Evolutionary conservation across 2,113 vertebrate species (phyloP).

Genomic region (Chaetodon auriga): DNA sequence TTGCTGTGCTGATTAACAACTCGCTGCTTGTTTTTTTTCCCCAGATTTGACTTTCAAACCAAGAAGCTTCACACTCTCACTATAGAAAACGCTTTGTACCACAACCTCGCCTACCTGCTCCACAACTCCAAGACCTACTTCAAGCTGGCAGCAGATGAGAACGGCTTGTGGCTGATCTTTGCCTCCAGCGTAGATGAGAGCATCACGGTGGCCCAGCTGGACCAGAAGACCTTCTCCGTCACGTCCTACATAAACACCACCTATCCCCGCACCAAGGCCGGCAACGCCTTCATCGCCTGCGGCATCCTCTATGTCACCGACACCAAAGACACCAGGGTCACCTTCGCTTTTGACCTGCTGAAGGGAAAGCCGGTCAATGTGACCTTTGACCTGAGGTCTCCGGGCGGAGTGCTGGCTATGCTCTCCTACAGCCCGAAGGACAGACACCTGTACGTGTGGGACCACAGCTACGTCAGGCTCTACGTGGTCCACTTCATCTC

Average conservation of each 20-base stretch:
- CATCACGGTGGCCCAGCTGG: slow-evolving; percentile 90
- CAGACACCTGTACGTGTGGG: slow-evolving; percentile 91
- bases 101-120: slow-evolving; percentile 92
- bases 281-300: slow-evolving; percentile 92
- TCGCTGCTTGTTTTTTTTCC: slow-evolving; percentile 14
- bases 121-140: slow-evolving; percentile 96
- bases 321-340: slow-evolving; percentile 89
- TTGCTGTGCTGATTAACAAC: neutral
- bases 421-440: slow-evolving; percentile 92
- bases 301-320: slow-evolving; percentile 95
- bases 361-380: slow-evolving; percentile 87
- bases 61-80: slow-evolving; percentile 79
- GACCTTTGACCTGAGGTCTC: slow-evolving; percentile 89
- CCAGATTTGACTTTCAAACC: slow-evolving; percentile 88
- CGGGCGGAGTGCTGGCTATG: slow-evolving; percentile 92
- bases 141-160: slow-evolving; percentile 93
- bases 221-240: slow-evolving; percentile 89
- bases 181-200: slow-evolving; percentile 89
- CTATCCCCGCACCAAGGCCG: slow-evolving; percentile 93
- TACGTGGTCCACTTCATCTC: slow-evolving; percentile 88
- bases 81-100: slow-evolving; percentile 89
- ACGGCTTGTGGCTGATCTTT: slow-evolving; percentile 94
- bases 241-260: slow-evolving; percentile 88
- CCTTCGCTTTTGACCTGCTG: slow-evolving; percentile 92
- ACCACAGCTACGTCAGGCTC: slow-evolving; percentile 88